Evolutionary conservation across 2,113 vertebrate genomes (phyloP), one percentile per base, ranked within the genome.

Genomic region (Meleagris gallopavo): DNA sequence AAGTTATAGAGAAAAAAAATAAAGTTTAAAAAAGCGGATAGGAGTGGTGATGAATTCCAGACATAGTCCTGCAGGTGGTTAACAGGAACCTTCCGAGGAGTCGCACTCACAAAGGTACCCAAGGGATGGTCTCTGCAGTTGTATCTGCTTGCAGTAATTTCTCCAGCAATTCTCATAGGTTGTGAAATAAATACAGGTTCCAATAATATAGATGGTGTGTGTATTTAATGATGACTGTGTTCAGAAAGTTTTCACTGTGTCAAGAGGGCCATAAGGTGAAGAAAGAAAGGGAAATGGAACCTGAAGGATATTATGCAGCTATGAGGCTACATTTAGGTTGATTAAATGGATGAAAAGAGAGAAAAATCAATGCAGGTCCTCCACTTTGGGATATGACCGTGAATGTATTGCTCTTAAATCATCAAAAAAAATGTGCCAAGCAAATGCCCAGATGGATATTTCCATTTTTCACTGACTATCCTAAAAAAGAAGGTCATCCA

Each of bases 1-100:
- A 90, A 96, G 61, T 92, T 89, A 71, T 15, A 82, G 13, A 83
- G n/a, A 76, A 76, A 76, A 76, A 77, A 94, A 91, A 89, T 34
- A 50, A 88, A 73, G 61, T 76, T 83, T 81, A 45, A 81, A 79
- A 81, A 93, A 88, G n/a, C 46, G 72, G 64, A 30, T 77, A 62
- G 72, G 36, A 70, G 48, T 22, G 19, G 46, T 95, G 94, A 95
- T 86, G 81, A 77, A 93, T 97, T 97, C 86, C 96, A 97, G 96
- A 92, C 25, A 24, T 57, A 65, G 64, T 86, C 77, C 71, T 89
- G 74, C 80, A 93, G 87, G 89, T 95, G 87, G 75, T 80, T 89
- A 94, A 89, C 5, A 0, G 83, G 72, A 96, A 92, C 72, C 72
- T 96, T 95, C 89, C 1, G 3, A 96, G 79, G 70, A 93, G 80